Evolutionary conservation across 2,888 invertebrate species (phyloP), one percentile per base, ranked within the genome.

Genomic region (Cataglyphis rosenhaueri): DNA sequence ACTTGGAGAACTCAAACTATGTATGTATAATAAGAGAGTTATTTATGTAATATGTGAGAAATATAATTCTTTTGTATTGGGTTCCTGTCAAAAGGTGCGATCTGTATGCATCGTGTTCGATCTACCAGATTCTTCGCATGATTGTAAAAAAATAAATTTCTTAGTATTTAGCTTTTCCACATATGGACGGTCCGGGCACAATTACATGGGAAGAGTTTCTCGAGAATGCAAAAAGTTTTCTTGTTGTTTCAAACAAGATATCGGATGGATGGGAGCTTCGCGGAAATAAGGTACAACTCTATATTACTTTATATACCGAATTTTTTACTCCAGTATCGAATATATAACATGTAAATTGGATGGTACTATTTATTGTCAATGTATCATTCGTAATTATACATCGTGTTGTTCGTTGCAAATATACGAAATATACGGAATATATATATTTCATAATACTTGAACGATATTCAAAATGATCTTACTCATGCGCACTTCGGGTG

Each of bases 161-260:
- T 52, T 8, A 1, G 18, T 68, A 15, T 64, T 71, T 70, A n/a
- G 74, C 61, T 29, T 64, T 32, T 65, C 12, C 32, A 57, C 75
- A 78, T 32, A 94, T 94, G 93, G 93, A 94, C 75, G 94, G 93
- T 75, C 90, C 92, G 84, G 95, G 95, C 61, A 95, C 94, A 35
- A 89, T 95, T 18, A 93, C 94, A 79, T 94, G 94, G 94, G 94
- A 94, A 64, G 94, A 95, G 88, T 95, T 95, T 90, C 83, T 93
- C 29, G 87, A 90, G 64, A 92, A 93, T 84, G 94, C 94, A 9
- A 91, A 92, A 89, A 90, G 90, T 70, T 92, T 95, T 38, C 87
- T 94, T 29, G 82, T 86, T 76, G 76, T 94, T 75, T 95, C 95
- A 5, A 85, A 92, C 74, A 84, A 89, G 79, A 92, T 95, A 59